Base-by-base conservation (phyloP, 2,113 vertebrate genomes). In the Cheilinus undulatus region DNA sequence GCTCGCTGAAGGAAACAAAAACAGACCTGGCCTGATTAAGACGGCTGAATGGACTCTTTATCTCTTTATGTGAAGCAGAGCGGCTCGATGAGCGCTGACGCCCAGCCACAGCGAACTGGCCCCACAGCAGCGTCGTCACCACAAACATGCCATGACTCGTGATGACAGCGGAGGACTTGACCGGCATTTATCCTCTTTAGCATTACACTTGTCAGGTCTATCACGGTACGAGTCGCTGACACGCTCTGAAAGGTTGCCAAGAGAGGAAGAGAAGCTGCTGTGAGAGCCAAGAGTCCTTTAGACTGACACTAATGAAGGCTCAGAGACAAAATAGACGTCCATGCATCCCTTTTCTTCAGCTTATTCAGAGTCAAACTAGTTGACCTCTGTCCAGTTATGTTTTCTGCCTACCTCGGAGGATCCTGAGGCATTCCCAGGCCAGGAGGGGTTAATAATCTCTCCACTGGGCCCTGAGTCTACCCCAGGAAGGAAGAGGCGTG, bases 121-220 rank as follows among this genome's bases (percentile, higher is more conserved):
- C n/a, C n/a, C n/a, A 1, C 40, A 20, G 40, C 58, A 26, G 12
- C 48, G 8, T 59, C 69, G 59, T 43, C 73, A 32, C 27, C 27
- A 8, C 4, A 69, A 48, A 3, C n/a, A 45, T 12, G 46, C 15
- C 19, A 20, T 74, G 80, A 74, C 38, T 78, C 59, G 36, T 11
- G 14, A 28, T 62, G 74, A 69, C 58, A 69, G 69, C 32, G 11
- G 20, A 22, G 69, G 36, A 20, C 13, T 59, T 17, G 52, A 20
- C 63, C n/a, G 58, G 65, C 23, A 19, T 73, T 83, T 69, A 78
- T 61, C 69, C 65, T 74, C 52, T 74, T 74, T 60, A 78, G 59
- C 46, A 22, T 43, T 65, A 53, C 52, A 19, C 52, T 50, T 59
- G 60, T 70, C 72, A 71, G 61, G 30, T 22, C 56, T 22, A 76